These are phyloP conservation scores for Heliocidaris tuberculata DNA, from an alignment of 35 echinoderm and acorn worm species.

Conservation along the genomic window DNA sequence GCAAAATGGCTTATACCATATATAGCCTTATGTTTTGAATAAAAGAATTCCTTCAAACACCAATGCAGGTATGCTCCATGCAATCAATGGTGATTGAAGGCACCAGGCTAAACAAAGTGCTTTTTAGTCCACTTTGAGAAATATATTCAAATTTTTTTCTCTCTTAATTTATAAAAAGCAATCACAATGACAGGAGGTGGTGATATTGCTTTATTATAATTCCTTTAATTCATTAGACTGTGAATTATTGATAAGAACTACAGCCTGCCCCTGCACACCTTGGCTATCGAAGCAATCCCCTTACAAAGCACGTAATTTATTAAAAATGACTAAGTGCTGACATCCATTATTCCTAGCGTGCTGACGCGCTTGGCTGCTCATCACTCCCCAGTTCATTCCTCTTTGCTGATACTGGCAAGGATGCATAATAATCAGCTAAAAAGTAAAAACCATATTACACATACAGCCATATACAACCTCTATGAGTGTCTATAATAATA, in stretches of 20 bases:
- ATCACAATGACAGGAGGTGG: not conserved
- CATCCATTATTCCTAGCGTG: constrained; percentile 39
- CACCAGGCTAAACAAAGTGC: not conserved
- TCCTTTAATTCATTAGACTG: constrained; percentile 33
- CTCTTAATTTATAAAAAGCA: not conserved
- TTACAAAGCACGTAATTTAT: constrained; percentile 52
- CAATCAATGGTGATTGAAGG: too few relatives aligned
- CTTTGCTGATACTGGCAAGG: not conserved
- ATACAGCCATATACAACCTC: not conserved
- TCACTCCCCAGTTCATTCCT: not conserved
- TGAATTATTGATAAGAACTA: constrained; percentile 27
- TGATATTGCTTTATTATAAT: constrained; percentile 12
- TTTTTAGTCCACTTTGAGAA: not conserved
- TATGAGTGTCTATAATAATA: too few relatives aligned
- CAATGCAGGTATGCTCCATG: too few relatives aligned
- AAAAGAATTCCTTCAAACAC: too few relatives aligned
- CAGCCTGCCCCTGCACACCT: not conserved
- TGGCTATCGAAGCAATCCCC: not conserved
- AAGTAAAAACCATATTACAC: not conserved
- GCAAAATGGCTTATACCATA: too few relatives aligned
- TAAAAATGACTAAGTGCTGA: constrained; percentile 54
- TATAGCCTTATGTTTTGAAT: too few relatives aligned
- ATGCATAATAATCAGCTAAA: not conserved
- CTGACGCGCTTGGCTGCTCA: not conserved
- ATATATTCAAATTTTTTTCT: not conserved